Percentiles rank a stretch among this genome's conserved stretches.
phyloP scores from a whole-genome alignment of 2,888 invertebrate genomes.

The Scaptomyza polygonia region DNA sequence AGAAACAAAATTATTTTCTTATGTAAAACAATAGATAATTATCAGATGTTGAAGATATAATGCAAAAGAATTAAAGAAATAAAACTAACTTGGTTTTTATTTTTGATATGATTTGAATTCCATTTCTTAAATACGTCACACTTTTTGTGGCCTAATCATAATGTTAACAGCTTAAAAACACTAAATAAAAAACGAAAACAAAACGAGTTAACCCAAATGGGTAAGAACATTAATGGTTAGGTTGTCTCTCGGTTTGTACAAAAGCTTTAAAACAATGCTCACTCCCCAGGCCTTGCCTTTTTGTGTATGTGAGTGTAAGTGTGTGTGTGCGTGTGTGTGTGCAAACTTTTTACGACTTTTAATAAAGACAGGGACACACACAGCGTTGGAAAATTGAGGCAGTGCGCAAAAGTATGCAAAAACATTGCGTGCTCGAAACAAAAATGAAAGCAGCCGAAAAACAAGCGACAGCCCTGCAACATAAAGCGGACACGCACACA shows the following conservation, averaged over 20 bases:
- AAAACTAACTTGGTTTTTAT: no score
- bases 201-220: slow-evolving; percentile 15
- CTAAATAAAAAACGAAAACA: neutral
- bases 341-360: slow-evolving; percentile 64
- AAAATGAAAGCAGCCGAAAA: slow-evolving; percentile 56
- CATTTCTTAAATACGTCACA: neutral
- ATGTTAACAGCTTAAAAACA: neutral
- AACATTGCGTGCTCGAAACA: slow-evolving; percentile 55
- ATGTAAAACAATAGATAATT: no score
- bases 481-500: slow-evolving; percentile 41
- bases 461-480: slow-evolving; percentile 39
- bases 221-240: slow-evolving; percentile 50
- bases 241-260: slow-evolving; percentile 28
- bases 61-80: no score
- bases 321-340: slow-evolving; percentile 27
- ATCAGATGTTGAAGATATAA: no score
- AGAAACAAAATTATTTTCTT: no score
- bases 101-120: neutral
- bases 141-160: neutral
- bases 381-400: slow-evolving; percentile 63
- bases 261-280: slow-evolving; percentile 11
- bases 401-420: slow-evolving; percentile 60
- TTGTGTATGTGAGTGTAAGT: slow-evolving; percentile 3
- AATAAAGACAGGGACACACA: slow-evolving; percentile 70
- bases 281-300: neutral